phyloP scores from a whole-genome alignment of 2,888 invertebrate species.

The Lithosia quadra region DNA sequence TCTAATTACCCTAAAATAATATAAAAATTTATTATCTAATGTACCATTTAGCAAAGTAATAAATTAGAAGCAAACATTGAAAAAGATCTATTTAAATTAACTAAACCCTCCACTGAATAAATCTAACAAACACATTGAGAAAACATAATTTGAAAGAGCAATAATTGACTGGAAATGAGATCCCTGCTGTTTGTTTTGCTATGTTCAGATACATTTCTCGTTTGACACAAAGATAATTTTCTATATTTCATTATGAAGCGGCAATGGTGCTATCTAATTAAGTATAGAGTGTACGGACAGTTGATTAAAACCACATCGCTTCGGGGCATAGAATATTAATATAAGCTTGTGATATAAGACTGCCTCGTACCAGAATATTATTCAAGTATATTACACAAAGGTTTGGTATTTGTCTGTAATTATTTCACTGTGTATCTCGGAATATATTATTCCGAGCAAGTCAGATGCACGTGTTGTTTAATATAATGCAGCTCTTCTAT shows the following conservation, averaged over 20 bases:
- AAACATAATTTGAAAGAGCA: background rate
- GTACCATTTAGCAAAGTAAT: too few species aligned
- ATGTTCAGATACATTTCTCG: background rate
- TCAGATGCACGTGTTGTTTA: background rate
- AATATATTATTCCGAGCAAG: background rate
- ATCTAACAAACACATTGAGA: background rate
- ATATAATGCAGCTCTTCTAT: background rate
- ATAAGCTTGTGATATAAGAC: background rate
- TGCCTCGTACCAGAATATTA: background rate
- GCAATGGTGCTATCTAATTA: background rate
- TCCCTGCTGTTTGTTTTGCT: background rate
- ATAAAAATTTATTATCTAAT: background rate
- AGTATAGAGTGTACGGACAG: background rate
- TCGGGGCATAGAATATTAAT: background rate
- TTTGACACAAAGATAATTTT: background rate
- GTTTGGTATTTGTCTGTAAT: background rate
- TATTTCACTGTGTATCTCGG: background rate
- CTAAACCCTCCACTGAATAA: background rate
- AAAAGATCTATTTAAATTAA: background rate
- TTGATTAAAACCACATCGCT: background rate
- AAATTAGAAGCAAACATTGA: background rate
- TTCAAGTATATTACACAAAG: background rate
- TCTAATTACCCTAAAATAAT: background rate
- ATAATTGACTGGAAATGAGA: background rate
- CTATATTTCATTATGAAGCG: background rate